These are phyloP conservation scores for Ondatra zibethicus DNA, from an alignment of 2,113 vertebrate genomes.

Conservation along the genomic window DNA sequence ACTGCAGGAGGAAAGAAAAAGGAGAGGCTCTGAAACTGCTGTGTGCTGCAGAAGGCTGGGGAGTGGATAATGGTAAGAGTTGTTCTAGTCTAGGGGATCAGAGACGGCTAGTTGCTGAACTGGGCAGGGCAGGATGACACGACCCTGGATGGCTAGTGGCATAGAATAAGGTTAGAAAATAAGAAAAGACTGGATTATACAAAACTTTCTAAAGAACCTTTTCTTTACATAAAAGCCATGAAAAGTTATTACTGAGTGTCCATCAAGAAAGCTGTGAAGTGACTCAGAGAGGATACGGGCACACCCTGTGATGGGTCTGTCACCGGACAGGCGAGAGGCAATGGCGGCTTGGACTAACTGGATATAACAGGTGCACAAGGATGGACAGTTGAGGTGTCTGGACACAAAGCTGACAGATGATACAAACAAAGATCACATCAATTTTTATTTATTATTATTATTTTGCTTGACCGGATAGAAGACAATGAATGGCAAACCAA, in stretches of 20 bases:
- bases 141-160: background rate
- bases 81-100: background rate
- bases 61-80: background rate
- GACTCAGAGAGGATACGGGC: background rate
- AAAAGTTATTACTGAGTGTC: background rate
- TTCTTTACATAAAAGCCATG: conserved; percentile 21
- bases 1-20: background rate
- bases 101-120: background rate
- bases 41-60: background rate
- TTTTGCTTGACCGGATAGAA: background rate
- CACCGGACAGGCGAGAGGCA: background rate
- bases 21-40: background rate
- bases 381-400: background rate
- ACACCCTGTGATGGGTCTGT: background rate
- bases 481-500: background rate
- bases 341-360: background rate
- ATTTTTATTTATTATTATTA: background rate
- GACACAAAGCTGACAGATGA: background rate
- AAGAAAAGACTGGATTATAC: background rate
- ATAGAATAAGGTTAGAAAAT: background rate
- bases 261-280: background rate
- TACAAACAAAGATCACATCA: background rate
- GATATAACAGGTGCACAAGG: background rate
- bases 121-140: background rate
- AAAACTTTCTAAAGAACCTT: background rate